Base-by-base conservation (phyloP, 2,888 invertebrate species). In the Meteorus cinctellus region DNA sequence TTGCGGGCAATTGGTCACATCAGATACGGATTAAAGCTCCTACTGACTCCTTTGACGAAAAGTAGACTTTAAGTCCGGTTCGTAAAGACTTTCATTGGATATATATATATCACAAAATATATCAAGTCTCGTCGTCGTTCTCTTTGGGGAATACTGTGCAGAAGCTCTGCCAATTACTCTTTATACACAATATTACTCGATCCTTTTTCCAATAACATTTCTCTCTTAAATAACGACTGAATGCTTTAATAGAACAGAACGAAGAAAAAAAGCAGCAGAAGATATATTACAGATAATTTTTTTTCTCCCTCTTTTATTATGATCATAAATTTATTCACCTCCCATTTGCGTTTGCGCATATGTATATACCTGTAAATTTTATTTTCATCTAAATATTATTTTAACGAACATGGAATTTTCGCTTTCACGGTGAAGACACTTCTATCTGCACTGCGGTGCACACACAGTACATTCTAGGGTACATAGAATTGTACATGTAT, bases 91-190 rank as follows among this genome's bases (percentile, higher is more conserved):
- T 79, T 70, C 10, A 55, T 19, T n/a, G 8, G 19, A 55, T 2
- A 48, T 48, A 55, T 19, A 55, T 19, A n/a, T n/a, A 4, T n/a
- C 16, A 48, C 48, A 48, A 34, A 34, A 48, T 48, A 48, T 48
- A n/a, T 48, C 78, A 74, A 41, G 19, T 59, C 63, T 69, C 67
- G 60, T 74, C 74, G 59, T 41, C 72, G 70, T 66, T 71, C 70
- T 16, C 24, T 45, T 19, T 62, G 29, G 55, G 69, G 68, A 77
- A 65, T 75, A 79, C 73, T 74, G 75, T 48, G 59, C 63, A 72
- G 76, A 78, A 77, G 60, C 73, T 78, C 70, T 75, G 79, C 76
- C 80, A 81, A 81, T 79, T 80, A 80, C 77, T 29, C 68, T 60
- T 73, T 77, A 8, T 19, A 19, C n/a, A 55, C 55, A n/a, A 55